Base-by-base conservation (phyloP, 1,140 invertebrate genomes). In the Pogonus chalceus region DNA sequence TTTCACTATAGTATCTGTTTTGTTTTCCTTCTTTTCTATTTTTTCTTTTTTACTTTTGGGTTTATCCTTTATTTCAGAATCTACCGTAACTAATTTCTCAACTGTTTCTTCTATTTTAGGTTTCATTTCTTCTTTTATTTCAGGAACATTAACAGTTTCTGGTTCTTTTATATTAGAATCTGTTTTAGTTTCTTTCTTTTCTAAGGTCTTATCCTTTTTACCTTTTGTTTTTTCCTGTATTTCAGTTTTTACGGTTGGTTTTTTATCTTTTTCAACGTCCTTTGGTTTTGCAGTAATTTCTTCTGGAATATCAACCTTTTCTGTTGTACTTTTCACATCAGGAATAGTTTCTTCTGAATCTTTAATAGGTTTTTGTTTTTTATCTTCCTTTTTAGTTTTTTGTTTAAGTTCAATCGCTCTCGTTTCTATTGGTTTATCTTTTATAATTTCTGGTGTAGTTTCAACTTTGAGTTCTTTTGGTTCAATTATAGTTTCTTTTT, bases 361-460 rank as follows among this genome's bases (percentile, higher is more conserved):
- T 31, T 18, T 43, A 3, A 23, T 16, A 12, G 37, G 4, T 18
- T 43, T 51, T 20, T 23, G 23, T 26, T 51, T 26, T 23, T 51
- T 51, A 16, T 49, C 48, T 20, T 22, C n/a, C n/a, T 43, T 18
- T 43, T 43, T 43, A 16, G n/a, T 21, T 56, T 58, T 20, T n/a
- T 20, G 1, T 26, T 22, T 24, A n/a, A n/a, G n/a, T n/a, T n/a
- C n/a, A n/a, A n/a, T n/a, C n/a, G 2, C n/a, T n/a, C n/a, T n/a
- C n/a, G n/a, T n/a, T n/a, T n/a, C n/a, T n/a, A n/a, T n/a, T n/a
- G n/a, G n/a, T 35, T 26, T 16, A 9, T 1, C 49, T 53, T 35
- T 51, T 26, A 10, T 12, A 54, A 20, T 18, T 26, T 20, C 46
- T 16, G 18, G 35, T 52, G 14, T 16, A 56, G 16, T 55, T 46